A percentile compares a stretch with the other conserved stretches of the same genome.
Conservation (phyloP, 2,888 invertebrate genomes). For the Chaitophorus viminalis region DNA sequence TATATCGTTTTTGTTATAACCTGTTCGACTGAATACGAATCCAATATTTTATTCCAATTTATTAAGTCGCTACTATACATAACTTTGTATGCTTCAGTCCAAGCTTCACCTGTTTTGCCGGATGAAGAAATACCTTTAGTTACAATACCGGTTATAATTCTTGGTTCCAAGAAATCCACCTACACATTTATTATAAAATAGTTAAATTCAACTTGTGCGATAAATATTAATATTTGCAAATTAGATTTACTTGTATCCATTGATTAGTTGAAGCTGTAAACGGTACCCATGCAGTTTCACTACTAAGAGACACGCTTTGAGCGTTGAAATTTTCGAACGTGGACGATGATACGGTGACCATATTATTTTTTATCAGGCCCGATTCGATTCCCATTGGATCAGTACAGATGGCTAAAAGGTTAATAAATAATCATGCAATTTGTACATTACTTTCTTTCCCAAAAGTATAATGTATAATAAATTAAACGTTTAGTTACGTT, state of each 20-base stretch:
- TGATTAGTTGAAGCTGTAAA: constrained; percentile 76
- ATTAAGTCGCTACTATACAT: constrained; percentile 78
- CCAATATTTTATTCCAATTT: constrained; percentile 77
- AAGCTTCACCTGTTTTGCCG: constrained; percentile 71
- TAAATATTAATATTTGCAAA: background rate
- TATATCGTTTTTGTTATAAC: constrained; percentile 64
- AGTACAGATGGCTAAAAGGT: constrained; percentile 70
- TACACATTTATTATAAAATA: constrained; percentile 65
- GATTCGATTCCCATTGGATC: constrained; percentile 80
- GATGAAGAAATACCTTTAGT: constrained; percentile 70
- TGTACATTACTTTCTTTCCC: background rate
- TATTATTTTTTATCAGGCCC: constrained; percentile 73
- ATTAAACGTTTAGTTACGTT: constrained; percentile 5
- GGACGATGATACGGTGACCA: constrained; percentile 76
- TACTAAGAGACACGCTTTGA: constrained; percentile 69
- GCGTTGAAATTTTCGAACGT: constrained; percentile 68
- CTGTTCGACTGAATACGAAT: constrained; percentile 70
- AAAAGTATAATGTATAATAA: background rate
- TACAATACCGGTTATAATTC: constrained; percentile 81
- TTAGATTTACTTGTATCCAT: constrained; percentile 74
- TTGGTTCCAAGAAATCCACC: constrained; percentile 81
- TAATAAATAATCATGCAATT: background rate
- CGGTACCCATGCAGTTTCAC: constrained; percentile 75
- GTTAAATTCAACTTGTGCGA: too few species aligned
- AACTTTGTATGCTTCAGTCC: constrained; percentile 80